Base-by-base conservation (phyloP, 2,888 invertebrate species). In the Bombylius discolor region DNA sequence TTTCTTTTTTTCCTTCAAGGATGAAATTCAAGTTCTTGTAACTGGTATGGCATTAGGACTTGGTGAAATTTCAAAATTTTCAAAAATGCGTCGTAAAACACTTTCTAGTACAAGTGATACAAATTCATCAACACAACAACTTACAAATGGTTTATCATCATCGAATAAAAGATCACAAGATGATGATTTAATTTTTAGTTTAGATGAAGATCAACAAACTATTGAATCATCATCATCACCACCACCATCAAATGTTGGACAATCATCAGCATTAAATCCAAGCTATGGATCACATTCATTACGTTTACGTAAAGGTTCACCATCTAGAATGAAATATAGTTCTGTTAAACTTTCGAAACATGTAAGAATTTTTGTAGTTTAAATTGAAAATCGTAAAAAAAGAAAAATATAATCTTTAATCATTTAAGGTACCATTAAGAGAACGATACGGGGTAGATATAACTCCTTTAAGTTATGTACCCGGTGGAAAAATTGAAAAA, bases 21-120 rank as follows among this genome's bases (percentile, higher is more conserved):
- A 82, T 59, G 84, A 85, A 68, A 82, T 84, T 60, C 84, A 84
- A 64, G 68, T 85, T 33, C 76, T 83, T 3, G 80, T 85, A 49
- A 80, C 81, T 7, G 92, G 93, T 2, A 88, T 91, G 75, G 91
- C 89, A 31, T 79, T 91, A 50, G 85, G 85, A 1, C 77, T 90
- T 1, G 81, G 79, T 8, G 83, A 84, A 69, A 77, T 79, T 9
- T 76, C 76, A 13, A 80, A 78, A 67, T 64, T 72, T 39, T 65
- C 66, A 56, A 79, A 79, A 68, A 67, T 68, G 49, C 78, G 78
- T 59, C 71, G 74, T 51, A 76, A 73, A 67, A 63, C 67, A 4
- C 65, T 67, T 33, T 58, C 56, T 49, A 58, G 57, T 48, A 53
- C 56, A 49, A 57, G 60, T 5, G 49, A 61, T 13, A 56, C 49